phyloP scores from a whole-genome alignment of 2,113 vertebrate species.

The Lepus timidus region DNA sequence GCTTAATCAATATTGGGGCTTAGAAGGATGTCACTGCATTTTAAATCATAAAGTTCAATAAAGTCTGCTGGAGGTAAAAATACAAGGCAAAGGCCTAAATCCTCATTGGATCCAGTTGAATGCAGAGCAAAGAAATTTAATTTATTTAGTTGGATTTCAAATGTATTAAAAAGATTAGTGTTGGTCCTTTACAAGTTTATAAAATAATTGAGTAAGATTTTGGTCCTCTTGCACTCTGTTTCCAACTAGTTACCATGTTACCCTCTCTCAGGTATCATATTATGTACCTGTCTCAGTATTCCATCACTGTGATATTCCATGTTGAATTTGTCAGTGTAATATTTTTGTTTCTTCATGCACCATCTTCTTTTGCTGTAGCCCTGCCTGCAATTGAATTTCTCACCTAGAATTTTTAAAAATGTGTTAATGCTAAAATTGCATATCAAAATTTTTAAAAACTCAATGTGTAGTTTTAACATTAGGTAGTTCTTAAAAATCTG shows the following conservation, averaged over 20 bases:
- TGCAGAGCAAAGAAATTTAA: not conserved
- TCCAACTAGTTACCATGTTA: no score
- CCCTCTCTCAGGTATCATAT: no score
- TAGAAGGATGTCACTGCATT: not conserved
- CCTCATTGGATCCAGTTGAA: not conserved
- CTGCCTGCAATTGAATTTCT: not conserved
- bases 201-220: conserved; percentile 48
- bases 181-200: not conserved
- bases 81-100: conserved; percentile 10
- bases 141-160: conserved; percentile 34
- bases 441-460: not conserved
- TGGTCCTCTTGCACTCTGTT: not conserved
- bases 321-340: not conserved
- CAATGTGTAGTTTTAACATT: conserved; percentile 10
- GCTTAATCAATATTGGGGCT: not conserved
- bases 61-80: not conserved
- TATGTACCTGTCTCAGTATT: not conserved
- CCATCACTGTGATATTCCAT: no score
- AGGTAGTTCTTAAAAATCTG: not conserved
- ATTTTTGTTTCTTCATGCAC: not conserved
- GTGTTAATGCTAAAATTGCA: no score
- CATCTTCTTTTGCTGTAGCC: not conserved
- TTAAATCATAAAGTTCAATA: conserved; percentile 21
- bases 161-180: not conserved
- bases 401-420: not conserved